These are phyloP conservation scores for Oceanites oceanicus DNA, from an alignment of 2,113 vertebrate species.

Conservation along the genomic window DNA sequence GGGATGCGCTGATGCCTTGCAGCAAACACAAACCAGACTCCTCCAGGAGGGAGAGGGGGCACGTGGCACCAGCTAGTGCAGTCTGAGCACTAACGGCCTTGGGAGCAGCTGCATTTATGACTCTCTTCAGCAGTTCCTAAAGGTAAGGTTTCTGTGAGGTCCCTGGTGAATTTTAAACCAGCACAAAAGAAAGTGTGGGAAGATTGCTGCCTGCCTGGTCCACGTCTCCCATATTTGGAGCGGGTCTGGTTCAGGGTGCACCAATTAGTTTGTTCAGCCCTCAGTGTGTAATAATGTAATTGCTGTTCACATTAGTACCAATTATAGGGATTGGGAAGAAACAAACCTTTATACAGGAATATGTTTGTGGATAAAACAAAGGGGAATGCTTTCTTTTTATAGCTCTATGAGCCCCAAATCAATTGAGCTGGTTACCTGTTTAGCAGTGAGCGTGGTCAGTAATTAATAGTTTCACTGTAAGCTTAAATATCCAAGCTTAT, in stretches of 20 bases:
- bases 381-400: background rate
- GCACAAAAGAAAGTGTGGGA: background rate
- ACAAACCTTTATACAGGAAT: background rate
- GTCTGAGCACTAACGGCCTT: background rate
- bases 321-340: background rate
- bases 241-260: background rate
- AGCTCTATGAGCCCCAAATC: background rate
- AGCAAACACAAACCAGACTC: background rate
- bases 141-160: background rate
- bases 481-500: background rate
- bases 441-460: background rate
- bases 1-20: accelerated
- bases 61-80: background rate
- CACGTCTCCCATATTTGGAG: background rate
- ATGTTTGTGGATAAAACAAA: background rate
- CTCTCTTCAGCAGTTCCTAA: background rate
- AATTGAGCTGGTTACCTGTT: background rate
- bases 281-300: background rate
- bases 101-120: background rate
- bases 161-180: background rate
- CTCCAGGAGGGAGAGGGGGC: background rate
- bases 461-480: background rate
- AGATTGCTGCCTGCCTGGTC: background rate
- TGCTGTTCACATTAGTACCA: background rate
- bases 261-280: background rate